Percentiles rank a stretch among this genome's conserved stretches.
Conservation (phyloP, 1,140 invertebrate species). For the Drosophila punjabiensis region DNA sequence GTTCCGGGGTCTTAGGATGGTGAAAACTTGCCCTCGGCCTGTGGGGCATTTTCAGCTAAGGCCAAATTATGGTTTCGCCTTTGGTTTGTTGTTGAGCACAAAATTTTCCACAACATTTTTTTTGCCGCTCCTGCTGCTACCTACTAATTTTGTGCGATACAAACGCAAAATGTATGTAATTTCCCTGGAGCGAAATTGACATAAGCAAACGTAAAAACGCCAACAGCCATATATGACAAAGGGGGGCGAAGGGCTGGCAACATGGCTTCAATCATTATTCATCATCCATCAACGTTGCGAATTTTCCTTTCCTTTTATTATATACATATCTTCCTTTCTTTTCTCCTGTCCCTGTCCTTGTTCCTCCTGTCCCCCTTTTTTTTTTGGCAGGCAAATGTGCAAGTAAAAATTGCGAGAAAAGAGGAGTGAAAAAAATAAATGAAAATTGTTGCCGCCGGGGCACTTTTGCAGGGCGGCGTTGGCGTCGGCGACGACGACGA, state of each 20-base stretch:
- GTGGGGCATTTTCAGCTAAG: slow-evolving; percentile 65
- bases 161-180: slow-evolving; percentile 80
- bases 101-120: slow-evolving; percentile 42
- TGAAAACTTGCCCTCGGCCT: slow-evolving; percentile 46
- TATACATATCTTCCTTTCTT: slow-evolving; percentile 48
- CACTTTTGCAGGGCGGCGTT: slow-evolving; percentile 48
- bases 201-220: slow-evolving; percentile 81
- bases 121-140: slow-evolving; percentile 27
- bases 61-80: slow-evolving; percentile 64
- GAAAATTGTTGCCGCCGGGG: slow-evolving; percentile 70
- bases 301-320: slow-evolving; percentile 60
- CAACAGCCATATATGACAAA: slow-evolving; percentile 79
- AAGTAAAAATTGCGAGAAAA: slow-evolving; percentile 60
- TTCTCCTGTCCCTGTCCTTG: not conserved
- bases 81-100: slow-evolving; percentile 35
- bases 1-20: slow-evolving; percentile 17
- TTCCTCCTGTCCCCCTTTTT: slow-evolving; percentile 10
- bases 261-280: slow-evolving; percentile 83
- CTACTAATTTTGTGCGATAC: slow-evolving; percentile 77
- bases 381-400: slow-evolving; percentile 78
- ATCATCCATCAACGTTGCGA: slow-evolving; percentile 82
- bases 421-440: slow-evolving; percentile 63
- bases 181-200: slow-evolving; percentile 81
- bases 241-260: slow-evolving; percentile 44
- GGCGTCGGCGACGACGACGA: slow-evolving; percentile 5